These are phyloP conservation scores for Lasiommata megera DNA, from an alignment of 2,888 invertebrate genomes.

Conservation along the genomic window DNA sequence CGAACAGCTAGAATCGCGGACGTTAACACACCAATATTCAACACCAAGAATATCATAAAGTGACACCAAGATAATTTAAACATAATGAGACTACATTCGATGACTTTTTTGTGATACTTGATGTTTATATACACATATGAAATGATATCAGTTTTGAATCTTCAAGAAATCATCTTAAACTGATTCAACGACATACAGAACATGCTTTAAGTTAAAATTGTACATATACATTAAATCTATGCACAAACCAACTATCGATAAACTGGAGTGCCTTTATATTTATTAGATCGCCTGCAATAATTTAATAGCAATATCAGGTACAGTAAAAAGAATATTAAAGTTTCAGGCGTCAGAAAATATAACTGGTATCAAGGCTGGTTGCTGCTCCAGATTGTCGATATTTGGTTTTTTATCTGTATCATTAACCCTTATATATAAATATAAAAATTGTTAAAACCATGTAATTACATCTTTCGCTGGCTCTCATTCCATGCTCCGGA, in stretches of 20 bases:
- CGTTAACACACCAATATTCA: constrained; percentile 47
- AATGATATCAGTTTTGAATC: constrained; percentile 21
- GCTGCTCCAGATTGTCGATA: no score
- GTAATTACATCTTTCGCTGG: no score
- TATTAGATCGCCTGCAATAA: background rate
- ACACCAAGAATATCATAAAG: constrained; percentile 67
- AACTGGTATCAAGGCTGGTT: no score
- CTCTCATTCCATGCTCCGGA: no score
- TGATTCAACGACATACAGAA: background rate
- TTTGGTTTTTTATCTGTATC: no score
- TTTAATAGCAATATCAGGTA: background rate
- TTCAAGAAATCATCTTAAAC: background rate
- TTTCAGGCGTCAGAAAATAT: background rate
- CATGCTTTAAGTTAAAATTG: no score
- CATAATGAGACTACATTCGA: constrained; percentile 48
- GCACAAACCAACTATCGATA: background rate
- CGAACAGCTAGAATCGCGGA: constrained; percentile 32
- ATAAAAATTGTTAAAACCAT: no score
- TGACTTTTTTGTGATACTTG: constrained; percentile 32
- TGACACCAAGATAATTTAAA: constrained; percentile 65
- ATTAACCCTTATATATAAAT: no score
- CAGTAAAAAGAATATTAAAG: background rate
- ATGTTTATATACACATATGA: constrained; percentile 64
- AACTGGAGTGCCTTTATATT: background rate
- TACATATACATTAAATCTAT: no score